Percentiles rank a stretch among this genome's conserved stretches.
These are phyloP conservation scores for Zhengitettix transpicula DNA, from an alignment of 2,888 invertebrate species.

Conservation along the genomic window DNA sequence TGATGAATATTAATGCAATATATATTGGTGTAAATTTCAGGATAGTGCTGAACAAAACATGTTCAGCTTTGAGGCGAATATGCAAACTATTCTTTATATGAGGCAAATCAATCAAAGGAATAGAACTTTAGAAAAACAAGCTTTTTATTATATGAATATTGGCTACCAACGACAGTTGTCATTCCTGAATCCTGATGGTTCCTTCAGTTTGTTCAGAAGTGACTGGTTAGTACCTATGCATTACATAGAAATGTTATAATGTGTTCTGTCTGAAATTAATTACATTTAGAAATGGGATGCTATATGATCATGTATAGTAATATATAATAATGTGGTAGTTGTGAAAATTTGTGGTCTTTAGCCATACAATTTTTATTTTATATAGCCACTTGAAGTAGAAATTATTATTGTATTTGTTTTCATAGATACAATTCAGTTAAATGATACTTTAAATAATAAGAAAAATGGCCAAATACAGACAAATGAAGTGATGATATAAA, in stretches of 20 bases:
- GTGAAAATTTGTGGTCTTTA: too few relatives aligned
- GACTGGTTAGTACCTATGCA: conserved; percentile 52
- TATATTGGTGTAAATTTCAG: conserved; percentile 21
- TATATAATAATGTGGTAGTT: too few relatives aligned
- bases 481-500: too few relatives aligned
- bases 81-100: conserved; percentile 84
- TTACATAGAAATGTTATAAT: neutral
- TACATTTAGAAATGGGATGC: neutral
- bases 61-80: conserved; percentile 90
- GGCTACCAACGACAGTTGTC: conserved; percentile 80
- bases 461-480: too few relatives aligned
- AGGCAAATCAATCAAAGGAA: conserved; percentile 76
- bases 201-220: conserved; percentile 78
- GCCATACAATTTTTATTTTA: too few relatives aligned
- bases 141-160: conserved; percentile 79
- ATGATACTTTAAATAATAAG: too few relatives aligned
- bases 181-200: conserved; percentile 80
- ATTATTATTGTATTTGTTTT: neutral
- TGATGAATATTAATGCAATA: neutral
- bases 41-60: conserved; percentile 89
- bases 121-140: conserved; percentile 56
- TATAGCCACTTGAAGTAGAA: neutral
- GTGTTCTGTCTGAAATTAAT: too few relatives aligned
- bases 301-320: too few relatives aligned
- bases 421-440: too few relatives aligned